These are phyloP conservation scores for Styela clava DNA, from an alignment of 23 tunicate species.

Conservation along the genomic window DNA sequence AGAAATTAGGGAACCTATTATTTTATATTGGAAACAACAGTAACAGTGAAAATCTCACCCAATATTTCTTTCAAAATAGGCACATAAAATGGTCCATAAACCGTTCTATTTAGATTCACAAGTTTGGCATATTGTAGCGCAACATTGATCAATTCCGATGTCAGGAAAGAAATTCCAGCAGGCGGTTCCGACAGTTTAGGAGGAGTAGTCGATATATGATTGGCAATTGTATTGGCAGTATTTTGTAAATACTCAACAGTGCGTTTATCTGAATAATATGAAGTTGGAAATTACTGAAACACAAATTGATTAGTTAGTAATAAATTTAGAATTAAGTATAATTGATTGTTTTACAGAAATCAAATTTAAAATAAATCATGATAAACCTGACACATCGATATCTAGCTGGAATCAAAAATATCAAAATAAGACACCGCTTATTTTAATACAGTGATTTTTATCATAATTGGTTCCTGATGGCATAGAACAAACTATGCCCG, in stretches of 20 bases:
- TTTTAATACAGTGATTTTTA: too few relatives aligned
- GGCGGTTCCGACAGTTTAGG: conserved; percentile 29
- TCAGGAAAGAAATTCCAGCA: conserved; percentile 19
- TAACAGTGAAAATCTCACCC: conserved; percentile 22
- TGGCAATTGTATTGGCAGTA: conserved; percentile 21
- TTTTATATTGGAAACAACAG: neutral
- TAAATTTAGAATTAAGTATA: too few relatives aligned
- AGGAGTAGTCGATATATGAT: neutral
- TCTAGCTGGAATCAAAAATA: too few relatives aligned
- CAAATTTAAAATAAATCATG: too few relatives aligned
- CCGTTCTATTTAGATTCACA: conserved; percentile 43
- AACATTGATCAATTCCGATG: conserved; percentile 18
- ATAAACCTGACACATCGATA: too few relatives aligned
- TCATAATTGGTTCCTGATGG: too few relatives aligned
- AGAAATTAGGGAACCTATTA: too few relatives aligned
- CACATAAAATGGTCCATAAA: conserved; percentile 73
- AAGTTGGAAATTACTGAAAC: neutral
- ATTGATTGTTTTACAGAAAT: too few relatives aligned
- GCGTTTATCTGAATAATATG: conserved; percentile 27
- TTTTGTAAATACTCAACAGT: conserved; percentile 30
- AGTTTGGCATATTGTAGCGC: conserved; percentile 36
- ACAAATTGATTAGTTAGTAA: neutral
- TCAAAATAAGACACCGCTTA: too few relatives aligned
- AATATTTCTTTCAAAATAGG: conserved; percentile 37
- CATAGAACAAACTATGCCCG: too few relatives aligned